These are phyloP conservation scores for Boloria euphrosyne DNA, from an alignment of 2,888 invertebrate genomes.

Conservation along the genomic window DNA sequence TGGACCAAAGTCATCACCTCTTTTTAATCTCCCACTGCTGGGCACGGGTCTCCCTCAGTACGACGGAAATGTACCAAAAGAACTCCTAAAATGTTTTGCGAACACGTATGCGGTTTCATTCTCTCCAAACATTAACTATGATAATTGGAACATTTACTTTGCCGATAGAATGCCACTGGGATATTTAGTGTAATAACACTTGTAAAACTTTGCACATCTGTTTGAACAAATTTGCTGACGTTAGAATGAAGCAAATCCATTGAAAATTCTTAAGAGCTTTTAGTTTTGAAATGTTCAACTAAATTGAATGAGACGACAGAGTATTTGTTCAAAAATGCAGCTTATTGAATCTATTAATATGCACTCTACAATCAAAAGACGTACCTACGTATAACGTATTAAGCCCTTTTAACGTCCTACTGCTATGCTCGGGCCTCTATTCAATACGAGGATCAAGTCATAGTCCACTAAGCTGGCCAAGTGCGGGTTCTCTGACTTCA, in stretches of 20 bases:
- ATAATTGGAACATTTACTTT: constrained; percentile 79
- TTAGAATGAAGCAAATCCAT: constrained; percentile 8
- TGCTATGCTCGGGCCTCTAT: too few species aligned
- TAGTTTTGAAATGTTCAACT: neutral
- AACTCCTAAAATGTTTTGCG: constrained; percentile 39
- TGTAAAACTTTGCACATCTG: constrained; percentile 20
- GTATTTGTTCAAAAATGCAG: neutral
- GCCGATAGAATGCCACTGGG: constrained; percentile 60
- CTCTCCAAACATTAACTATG: constrained; percentile 75
- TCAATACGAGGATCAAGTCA: too few species aligned
- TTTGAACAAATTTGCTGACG: constrained; percentile 20
- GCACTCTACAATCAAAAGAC: too few species aligned
- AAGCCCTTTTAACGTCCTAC: too few species aligned
- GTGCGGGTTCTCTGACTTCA: too few species aligned
- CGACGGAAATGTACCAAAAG: too few species aligned
- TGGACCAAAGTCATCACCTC: too few species aligned
- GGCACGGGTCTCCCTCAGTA: too few species aligned
- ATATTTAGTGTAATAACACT: constrained; percentile 22
- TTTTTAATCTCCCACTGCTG: too few species aligned
- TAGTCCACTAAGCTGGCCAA: too few species aligned
- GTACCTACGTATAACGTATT: too few species aligned
- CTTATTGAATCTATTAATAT: too few species aligned
- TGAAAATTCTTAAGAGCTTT: constrained; percentile 5
- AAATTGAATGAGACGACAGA: neutral
- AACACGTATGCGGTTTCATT: constrained; percentile 47